These are phyloP conservation scores for Tangara arthus DNA, from an alignment of 2,797 vertebrate genomes.

Conservation along the genomic window DNA sequence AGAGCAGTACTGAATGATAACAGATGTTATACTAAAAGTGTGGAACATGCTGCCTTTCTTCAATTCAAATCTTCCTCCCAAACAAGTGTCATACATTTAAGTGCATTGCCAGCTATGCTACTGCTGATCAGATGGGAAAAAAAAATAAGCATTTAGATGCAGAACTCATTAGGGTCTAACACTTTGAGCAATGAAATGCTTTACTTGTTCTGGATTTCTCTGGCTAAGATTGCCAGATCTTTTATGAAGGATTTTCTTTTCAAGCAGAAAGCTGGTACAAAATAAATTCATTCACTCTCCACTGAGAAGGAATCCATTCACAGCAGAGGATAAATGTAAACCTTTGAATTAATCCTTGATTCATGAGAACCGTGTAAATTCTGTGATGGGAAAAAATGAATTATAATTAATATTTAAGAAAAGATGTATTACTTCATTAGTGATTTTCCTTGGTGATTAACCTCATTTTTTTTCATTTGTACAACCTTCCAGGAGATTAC, in stretches of 20 bases:
- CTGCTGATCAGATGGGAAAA: neutral
- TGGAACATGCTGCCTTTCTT: neutral
- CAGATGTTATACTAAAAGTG: conserved; percentile 16
- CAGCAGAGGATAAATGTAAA: conserved; percentile 10
- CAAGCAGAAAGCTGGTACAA: conserved; percentile 2
- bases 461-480: neutral
- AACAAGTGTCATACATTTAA: neutral
- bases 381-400: conserved; percentile 6
- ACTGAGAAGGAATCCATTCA: conserved; percentile 24
- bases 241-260: conserved; percentile 10
- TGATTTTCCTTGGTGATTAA: conserved; percentile 20
- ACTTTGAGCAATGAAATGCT: neutral
- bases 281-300: conserved; percentile 29
- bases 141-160: neutral
- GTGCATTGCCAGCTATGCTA: neutral
- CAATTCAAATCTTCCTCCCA: neutral
- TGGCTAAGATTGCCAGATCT: neutral
- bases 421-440: conserved; percentile 22
- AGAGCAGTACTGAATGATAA: conserved; percentile 16
- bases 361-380: conserved; percentile 19
- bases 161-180: conserved; percentile 1
- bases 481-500: conserved; percentile 25
- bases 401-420: conserved; percentile 49
- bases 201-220: neutral
- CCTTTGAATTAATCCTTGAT: conserved; percentile 15